Evolutionary conservation across 92 coral and sea anemone genomes (phyloP), one percentile per base, ranked within the genome.

Genomic region (Porites divaricata): DNA sequence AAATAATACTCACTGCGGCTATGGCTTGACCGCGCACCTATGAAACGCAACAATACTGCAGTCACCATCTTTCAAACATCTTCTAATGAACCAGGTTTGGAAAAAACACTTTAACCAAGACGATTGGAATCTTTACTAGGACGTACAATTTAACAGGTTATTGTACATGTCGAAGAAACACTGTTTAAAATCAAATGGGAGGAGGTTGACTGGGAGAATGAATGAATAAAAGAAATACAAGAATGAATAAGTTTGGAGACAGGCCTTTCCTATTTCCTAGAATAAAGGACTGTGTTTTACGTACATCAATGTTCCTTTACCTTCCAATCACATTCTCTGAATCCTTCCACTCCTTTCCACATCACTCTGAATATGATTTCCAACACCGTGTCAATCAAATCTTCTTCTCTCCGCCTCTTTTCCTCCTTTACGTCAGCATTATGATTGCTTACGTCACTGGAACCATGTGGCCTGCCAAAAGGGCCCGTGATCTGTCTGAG

Each of bases 301-400:
- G n/a, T n/a, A n/a, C n/a, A n/a, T n/a, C n/a, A n/a, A n/a, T n/a
- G 1, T 63, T 19, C 22, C 8, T 11, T 23, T 61, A 25, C 99
- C 97, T 89, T 96, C 99, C 99, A 96, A 11, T 95, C 95, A 19
- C 83, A 88, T 57, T 95, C 92, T 63, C 90, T 96, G 67, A 92
- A 93, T 25, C 99, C 99, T 14, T 79, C 95, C 4, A 96, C 79
- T 22, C 99, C 99, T 67, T 80, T 90, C 99, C 99, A 96, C 92
- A 96, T 87, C 57, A 93, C 96, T 59, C 90, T 85, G 75, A 92
- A 92, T 73, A 95, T 89, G 35, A 96, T 92, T 78, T 95, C 93
- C 88, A 96, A 72, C 63, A 96, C 98, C 28, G 95, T 95, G 70
- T 92, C 89, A 28, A 92, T 88, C 57, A 96, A 87, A 41, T 86